Base-by-base conservation (phyloP, 2,888 invertebrate genomes). In the Drosophila borealis region DNA sequence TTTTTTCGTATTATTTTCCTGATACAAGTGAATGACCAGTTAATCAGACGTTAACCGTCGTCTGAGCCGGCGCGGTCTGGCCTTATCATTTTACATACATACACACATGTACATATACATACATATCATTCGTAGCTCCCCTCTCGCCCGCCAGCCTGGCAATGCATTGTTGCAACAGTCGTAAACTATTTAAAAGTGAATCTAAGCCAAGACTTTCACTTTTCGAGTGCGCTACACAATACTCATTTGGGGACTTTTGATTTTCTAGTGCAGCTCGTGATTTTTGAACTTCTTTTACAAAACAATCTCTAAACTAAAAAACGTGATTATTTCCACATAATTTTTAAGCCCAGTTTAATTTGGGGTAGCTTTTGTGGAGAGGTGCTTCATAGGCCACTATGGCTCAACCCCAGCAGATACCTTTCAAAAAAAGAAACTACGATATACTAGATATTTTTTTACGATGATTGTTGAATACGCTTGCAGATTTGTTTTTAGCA, bases 141-240 rank as follows among this genome's bases (percentile, higher is more conserved):
- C 21, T 42, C 17, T 17, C 29, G 53, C 39, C 51, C 51, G 4
- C 5, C 14, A 8, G 37, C 10, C 9, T 25, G 29, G 33, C 37
- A 42, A 14, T 42, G 51, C 60, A 74, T 51, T 48, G 19, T 14
- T 68, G 56, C 69, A 73, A 46, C 49, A 29, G 6, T n/a, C 2
- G 8, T 17, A 34, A 29, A n/a, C 42, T 69, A 39, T n/a, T 34
- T 54, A 42, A 68, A 62, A 57, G 62, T 51, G 62, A 74, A 50
- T 68, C 45, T 42, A 25, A 19, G 49, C 6, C 9, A 36, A 29
- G 25, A 55, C 72, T 73, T 73, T 74, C 75, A 59, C 72, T 73
- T 73, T 64, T 36, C 1, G 41, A 10, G 10, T 19, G 37, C 48
- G 46, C 42, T 60, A 39, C 53, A 60, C 37, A 14, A n/a, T 42